Evolutionary conservation across 2,113 vertebrate species (phyloP).

Genomic region (Dicrurus megarhynchus): DNA sequence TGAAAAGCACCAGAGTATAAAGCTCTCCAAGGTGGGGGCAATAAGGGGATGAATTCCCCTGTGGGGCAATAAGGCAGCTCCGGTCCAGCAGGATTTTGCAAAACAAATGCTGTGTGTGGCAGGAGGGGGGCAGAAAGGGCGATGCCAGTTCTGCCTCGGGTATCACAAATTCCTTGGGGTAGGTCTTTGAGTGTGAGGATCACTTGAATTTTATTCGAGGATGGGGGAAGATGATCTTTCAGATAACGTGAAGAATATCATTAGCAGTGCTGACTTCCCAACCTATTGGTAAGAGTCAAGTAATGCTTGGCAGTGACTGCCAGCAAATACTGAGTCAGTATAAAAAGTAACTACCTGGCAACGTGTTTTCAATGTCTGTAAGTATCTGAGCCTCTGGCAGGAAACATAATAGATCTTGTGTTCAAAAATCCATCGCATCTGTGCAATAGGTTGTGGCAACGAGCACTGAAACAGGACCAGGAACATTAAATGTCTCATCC

Average conservation of each 20-base stretch:
- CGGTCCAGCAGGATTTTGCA: not conserved
- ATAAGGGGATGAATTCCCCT: not conserved
- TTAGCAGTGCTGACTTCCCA: not conserved
- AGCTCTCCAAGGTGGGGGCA: not conserved
- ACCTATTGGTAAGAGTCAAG: not conserved
- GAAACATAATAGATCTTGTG: constrained; percentile 1
- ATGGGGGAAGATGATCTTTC: not conserved
- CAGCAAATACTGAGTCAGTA: not conserved
- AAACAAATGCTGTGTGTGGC: not conserved
- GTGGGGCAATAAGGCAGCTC: not conserved
- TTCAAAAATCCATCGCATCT: constrained; percentile 33
- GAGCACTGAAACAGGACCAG: not conserved
- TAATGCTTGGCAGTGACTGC: not conserved
- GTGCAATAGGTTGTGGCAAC: not conserved
- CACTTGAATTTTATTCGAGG: not conserved
- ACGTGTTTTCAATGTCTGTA: constrained; percentile 11
- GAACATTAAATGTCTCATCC: not conserved
- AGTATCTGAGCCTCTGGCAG: not conserved
- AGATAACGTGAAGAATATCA: not conserved
- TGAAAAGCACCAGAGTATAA: not conserved
- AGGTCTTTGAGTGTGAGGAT: not conserved
- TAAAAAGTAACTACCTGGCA: constrained; percentile 44
- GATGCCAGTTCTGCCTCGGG: not conserved
- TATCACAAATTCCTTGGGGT: not conserved
- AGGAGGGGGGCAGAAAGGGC: not conserved